A percentile compares a stretch with the other conserved stretches of the same genome.
Conservation (phyloP, 2,797 vertebrate genomes). For the Eospalax fontanierii region DNA sequence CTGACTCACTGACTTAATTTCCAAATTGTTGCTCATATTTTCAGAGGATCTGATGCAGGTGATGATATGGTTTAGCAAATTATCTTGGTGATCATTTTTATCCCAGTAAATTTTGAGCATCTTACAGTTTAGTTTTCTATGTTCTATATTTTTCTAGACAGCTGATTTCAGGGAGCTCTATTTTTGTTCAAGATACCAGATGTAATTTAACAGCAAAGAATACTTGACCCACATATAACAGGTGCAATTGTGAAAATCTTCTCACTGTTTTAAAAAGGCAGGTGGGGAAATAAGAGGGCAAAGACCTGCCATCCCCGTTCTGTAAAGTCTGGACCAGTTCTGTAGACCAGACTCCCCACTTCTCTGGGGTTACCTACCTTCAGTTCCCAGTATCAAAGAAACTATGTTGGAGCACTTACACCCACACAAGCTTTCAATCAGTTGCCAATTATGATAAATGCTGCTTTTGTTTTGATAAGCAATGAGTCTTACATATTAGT, state of each 20-base stretch:
- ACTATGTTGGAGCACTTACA: background rate
- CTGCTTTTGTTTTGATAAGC: background rate
- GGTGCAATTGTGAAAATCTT: background rate
- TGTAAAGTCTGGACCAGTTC: background rate
- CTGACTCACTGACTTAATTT: constrained; percentile 59
- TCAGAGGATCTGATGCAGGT: constrained; percentile 13
- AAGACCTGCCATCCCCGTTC: background rate
- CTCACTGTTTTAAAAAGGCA: background rate
- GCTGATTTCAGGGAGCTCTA: constrained; percentile 41
- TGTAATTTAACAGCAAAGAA: background rate
- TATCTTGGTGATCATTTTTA: constrained; percentile 31
- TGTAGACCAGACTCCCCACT: background rate
- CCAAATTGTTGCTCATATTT: constrained; percentile 36
- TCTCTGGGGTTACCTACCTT: background rate
- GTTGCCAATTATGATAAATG: constrained; percentile 14
- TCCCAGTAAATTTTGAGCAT: background rate
- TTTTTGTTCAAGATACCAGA: background rate
- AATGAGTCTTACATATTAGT: background rate
- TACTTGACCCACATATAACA: background rate
- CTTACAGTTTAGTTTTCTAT: background rate
- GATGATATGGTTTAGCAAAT: constrained; percentile 40
- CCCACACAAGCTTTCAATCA: background rate
- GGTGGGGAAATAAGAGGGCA: background rate
- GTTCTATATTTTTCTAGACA: background rate
- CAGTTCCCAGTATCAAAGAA: background rate